Percentiles rank a stretch among this genome's conserved stretches.
phyloP scores from a whole-genome alignment of 2,797 vertebrate genomes.

The Betta splendens region DNA sequence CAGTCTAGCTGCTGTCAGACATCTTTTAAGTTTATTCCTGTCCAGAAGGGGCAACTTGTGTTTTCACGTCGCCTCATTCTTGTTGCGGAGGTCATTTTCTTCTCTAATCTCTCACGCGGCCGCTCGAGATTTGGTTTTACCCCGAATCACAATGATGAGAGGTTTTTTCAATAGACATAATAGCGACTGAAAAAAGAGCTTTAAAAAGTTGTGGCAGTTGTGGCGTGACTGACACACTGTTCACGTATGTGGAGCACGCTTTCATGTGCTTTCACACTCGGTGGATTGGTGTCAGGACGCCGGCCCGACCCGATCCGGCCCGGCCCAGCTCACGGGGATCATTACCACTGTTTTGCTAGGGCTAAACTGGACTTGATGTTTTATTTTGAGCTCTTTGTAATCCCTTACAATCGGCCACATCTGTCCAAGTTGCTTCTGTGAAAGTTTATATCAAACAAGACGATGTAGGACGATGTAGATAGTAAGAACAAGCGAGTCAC shows the following conservation, averaged over 20 bases:
- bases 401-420: conserved; percentile 37
- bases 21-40: conserved; percentile 43
- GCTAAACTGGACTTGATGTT: conserved; percentile 37
- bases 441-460: background rate
- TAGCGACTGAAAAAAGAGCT: conserved; percentile 7
- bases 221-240: conserved; percentile 34
- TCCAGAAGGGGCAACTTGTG: conserved; percentile 30
- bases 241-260: conserved; percentile 21
- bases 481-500: background rate
- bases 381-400: conserved; percentile 50
- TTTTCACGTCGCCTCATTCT: conserved; percentile 14
- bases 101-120: conserved; percentile 1
- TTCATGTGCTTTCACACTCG: conserved; percentile 42
- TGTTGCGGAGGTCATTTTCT: background rate
- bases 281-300: conserved; percentile 16
- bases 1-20: conserved; percentile 46
- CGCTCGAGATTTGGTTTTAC: conserved; percentile 16
- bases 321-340: conserved; percentile 22
- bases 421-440: conserved; percentile 14
- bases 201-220: conserved; percentile 28
- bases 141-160: conserved; percentile 23
- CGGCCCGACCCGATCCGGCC: conserved; percentile 30
- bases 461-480: conserved; percentile 6
- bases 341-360: conserved; percentile 20
- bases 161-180: conserved; percentile 21